phyloP scores from a whole-genome alignment of 2,797 vertebrate genomes.

The Anisognathus igniventris region DNA sequence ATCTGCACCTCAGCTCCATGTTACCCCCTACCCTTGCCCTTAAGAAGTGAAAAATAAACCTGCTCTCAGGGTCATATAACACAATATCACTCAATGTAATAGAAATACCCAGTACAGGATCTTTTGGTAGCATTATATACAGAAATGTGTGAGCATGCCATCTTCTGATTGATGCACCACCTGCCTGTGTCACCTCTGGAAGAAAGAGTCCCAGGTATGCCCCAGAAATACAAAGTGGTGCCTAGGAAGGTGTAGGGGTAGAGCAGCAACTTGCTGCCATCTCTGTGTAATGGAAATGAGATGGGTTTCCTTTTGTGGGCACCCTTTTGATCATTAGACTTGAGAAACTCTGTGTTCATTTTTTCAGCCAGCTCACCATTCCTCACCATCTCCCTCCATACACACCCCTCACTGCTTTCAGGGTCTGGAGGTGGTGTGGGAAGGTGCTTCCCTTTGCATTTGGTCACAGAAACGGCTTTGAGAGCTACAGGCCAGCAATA shows the following conservation, averaged over 20 bases:
- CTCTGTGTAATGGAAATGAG: not conserved
- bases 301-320: not conserved
- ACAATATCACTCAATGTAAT: not conserved
- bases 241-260: not conserved
- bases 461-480: not conserved
- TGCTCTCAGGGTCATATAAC: not conserved
- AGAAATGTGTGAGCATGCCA: not conserved
- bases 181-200: not conserved
- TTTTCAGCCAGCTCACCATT: not conserved
- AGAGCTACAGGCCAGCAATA: not conserved
- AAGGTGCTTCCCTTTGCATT: not conserved
- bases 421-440: not conserved
- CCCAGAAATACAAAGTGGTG: not conserved
- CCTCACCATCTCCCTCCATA: not conserved
- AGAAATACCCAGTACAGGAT: not conserved
- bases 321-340: not conserved
- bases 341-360: not conserved
- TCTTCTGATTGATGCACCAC: not conserved
- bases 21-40: rapidly evolving
- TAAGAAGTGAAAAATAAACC: not conserved
- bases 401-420: not conserved
- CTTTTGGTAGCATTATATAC: not conserved
- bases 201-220: not conserved
- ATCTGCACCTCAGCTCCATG: not conserved
- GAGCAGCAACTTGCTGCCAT: not conserved